These are phyloP conservation scores for Antheraea assamensis DNA, from an alignment of 2,888 invertebrate species.

Conservation along the genomic window DNA sequence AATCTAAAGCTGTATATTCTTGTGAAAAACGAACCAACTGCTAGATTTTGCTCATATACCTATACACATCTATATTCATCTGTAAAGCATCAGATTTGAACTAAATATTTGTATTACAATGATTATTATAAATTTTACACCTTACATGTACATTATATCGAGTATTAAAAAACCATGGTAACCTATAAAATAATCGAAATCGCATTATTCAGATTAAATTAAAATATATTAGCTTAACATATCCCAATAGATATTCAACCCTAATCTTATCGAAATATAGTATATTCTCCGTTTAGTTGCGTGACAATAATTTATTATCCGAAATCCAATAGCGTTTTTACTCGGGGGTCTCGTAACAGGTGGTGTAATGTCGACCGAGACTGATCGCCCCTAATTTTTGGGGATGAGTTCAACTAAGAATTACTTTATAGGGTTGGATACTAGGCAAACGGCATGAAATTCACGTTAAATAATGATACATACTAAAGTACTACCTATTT, in stretches of 20 bases:
- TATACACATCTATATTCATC: too few species aligned
- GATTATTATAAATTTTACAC: constrained; percentile 1
- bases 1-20: not conserved
- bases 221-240: constrained; percentile 20
- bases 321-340: constrained; percentile 40
- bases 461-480: constrained; percentile 1
- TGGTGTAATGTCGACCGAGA: constrained; percentile 52
- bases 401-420: constrained; percentile 46
- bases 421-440: constrained; percentile 18
- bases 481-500: not conserved
- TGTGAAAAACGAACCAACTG: not conserved
- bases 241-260: constrained; percentile 15
- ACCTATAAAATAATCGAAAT: constrained; percentile 49
- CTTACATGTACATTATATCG: constrained; percentile 24
- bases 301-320: constrained; percentile 47
- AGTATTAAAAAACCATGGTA: constrained; percentile 42
- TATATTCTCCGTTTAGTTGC: constrained; percentile 4
- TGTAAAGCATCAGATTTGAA: too few species aligned
- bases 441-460: not conserved
- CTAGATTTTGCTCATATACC: too few species aligned
- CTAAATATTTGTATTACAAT: not conserved
- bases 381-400: constrained; percentile 59
- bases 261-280: not conserved
- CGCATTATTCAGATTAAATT: constrained; percentile 50
- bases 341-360: constrained; percentile 55